Conservation (phyloP, 2,797 vertebrate species). For the Ciconia nigra region DNA sequence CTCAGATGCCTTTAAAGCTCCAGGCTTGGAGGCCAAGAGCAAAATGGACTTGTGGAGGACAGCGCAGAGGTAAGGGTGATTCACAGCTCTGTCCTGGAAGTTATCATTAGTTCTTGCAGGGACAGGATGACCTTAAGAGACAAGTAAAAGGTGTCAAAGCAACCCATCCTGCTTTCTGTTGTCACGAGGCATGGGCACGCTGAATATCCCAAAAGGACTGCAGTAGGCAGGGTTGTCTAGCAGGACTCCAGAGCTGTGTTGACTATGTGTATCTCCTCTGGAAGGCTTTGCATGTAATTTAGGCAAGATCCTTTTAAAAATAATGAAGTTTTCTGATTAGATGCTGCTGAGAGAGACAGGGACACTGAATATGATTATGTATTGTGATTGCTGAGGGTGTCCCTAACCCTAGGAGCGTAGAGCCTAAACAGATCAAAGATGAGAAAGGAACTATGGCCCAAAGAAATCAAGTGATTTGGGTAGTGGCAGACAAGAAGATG, state of each 20-base stretch:
- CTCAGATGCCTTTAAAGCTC: background rate
- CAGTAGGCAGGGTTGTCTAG: background rate
- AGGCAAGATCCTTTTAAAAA: background rate
- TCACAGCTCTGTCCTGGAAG: background rate
- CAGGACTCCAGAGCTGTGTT: background rate
- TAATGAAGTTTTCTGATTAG: background rate
- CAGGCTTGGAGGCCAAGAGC: background rate
- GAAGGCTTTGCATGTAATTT: background rate
- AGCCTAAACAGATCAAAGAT: background rate
- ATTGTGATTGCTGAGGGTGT: background rate
- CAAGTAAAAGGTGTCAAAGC: background rate
- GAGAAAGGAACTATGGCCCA: background rate
- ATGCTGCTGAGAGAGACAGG: background rate
- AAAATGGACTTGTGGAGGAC: background rate
- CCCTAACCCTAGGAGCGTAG: background rate
- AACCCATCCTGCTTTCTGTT: background rate
- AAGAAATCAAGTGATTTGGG: background rate
- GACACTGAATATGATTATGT: background rate
- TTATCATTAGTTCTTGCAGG: background rate
- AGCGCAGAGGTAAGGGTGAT: background rate
- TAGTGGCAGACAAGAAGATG: background rate
- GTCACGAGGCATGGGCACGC: fast-evolving
- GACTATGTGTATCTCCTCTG: background rate
- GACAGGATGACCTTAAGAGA: background rate
- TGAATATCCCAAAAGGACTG: background rate